Conservation (phyloP, 2,113 vertebrate species). For the Capra hircus region DNA sequence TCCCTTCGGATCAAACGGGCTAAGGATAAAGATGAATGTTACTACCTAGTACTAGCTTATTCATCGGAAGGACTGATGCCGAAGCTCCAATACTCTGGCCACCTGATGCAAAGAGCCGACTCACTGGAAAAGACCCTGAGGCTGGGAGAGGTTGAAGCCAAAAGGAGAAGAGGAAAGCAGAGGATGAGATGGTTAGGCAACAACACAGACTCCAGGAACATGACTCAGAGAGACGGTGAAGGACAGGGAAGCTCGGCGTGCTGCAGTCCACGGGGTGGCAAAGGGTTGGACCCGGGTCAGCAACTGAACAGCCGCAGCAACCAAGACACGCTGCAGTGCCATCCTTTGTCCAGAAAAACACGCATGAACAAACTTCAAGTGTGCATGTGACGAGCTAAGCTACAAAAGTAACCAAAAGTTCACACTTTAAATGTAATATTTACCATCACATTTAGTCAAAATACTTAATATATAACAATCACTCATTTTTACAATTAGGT, state of each 20-base stretch:
- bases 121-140: not conserved
- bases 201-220: not conserved
- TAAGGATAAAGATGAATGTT: not conserved
- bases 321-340: not conserved
- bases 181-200: not conserved
- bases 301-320: not conserved
- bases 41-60: not conserved
- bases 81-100: not conserved
- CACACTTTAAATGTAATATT: not conserved
- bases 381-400: not conserved
- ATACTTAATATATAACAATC: not conserved
- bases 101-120: not conserved
- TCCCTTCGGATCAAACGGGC: not conserved
- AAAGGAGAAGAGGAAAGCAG: not conserved
- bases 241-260: not conserved
- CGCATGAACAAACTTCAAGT: not conserved
- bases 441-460: not conserved
- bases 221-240: not conserved
- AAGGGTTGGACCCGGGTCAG: rapidly evolving
- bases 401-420: not conserved
- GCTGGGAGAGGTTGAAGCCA: not conserved
- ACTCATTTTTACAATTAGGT: constrained; percentile 54
- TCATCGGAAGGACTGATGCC: not conserved
- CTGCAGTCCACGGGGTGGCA: not conserved
- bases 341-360: not conserved